Percentiles rank a stretch among this genome's conserved stretches.
Conservation (phyloP, 2,797 vertebrate species). For the Hypotaenidia okinawae region DNA sequence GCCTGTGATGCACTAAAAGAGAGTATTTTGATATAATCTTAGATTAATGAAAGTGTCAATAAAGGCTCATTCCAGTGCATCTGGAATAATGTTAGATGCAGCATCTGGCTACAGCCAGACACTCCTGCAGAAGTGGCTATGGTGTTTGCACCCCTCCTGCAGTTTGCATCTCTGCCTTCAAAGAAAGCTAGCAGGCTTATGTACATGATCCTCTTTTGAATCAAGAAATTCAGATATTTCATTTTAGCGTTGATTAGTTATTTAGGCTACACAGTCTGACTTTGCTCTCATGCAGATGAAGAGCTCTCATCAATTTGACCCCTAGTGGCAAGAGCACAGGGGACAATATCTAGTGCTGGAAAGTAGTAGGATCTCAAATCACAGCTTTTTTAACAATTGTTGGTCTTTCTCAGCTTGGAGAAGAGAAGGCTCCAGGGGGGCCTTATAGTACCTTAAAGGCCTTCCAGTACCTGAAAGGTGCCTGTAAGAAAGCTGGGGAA, state of each 20-base stretch:
- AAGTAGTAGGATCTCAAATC: background rate
- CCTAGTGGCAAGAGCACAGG: background rate
- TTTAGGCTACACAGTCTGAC: background rate
- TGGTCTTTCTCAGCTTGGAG: too few species aligned
- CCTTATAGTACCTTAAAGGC: too few species aligned
- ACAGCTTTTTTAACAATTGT: background rate
- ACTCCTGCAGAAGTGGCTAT: background rate
- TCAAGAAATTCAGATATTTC: background rate
- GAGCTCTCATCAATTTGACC: background rate
- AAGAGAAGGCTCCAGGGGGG: too few species aligned
- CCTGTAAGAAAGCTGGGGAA: too few species aligned
- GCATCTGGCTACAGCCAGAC: background rate
- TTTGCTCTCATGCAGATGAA: background rate
- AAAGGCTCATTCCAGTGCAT: background rate
- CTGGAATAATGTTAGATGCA: background rate
- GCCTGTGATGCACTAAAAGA: background rate
- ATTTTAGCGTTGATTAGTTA: background rate
- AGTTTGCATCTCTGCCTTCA: background rate
- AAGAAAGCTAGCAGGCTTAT: background rate
- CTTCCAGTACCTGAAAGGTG: too few species aligned
- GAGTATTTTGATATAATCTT: background rate
- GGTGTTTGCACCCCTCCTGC: background rate
- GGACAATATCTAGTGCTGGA: background rate
- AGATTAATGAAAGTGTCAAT: background rate
- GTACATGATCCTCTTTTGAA: background rate